Conservation (phyloP, 2,113 vertebrate species). For the Microtus ochrogaster region DNA sequence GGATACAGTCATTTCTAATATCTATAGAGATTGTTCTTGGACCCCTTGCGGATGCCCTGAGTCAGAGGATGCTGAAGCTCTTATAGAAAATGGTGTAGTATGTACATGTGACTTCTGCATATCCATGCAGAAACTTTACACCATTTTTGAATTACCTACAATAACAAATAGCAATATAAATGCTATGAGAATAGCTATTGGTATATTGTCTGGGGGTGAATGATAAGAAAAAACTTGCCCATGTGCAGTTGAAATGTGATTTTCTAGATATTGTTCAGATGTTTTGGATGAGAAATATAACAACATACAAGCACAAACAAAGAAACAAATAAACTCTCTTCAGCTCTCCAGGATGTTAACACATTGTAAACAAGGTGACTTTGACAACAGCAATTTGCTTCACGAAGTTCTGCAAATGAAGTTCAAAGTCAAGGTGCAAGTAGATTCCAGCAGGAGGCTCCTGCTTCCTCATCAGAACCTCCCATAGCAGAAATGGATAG, state of each 20-base stretch:
- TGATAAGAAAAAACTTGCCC: not conserved
- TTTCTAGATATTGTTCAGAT: not conserved
- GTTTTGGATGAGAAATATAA: not conserved
- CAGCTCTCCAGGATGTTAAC: not conserved
- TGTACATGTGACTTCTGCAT: not conserved
- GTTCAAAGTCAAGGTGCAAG: not conserved
- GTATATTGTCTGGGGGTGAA: not conserved
- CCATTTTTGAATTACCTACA: not conserved
- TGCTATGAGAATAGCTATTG: not conserved
- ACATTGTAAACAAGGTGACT: not conserved
- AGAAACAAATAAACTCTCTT: not conserved
- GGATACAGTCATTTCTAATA: not conserved
- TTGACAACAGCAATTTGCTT: not conserved
- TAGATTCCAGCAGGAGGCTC: not conserved
- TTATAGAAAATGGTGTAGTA: not conserved
- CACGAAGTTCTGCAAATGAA: not conserved
- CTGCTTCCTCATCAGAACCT: not conserved
- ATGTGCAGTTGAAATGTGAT: not conserved
- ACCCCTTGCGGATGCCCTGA: not conserved
- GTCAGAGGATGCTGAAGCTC: not conserved
- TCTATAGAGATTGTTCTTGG: not conserved
- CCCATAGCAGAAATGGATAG: not conserved
- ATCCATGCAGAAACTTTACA: not conserved
- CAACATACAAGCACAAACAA: slow-evolving; percentile 7
- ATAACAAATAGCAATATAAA: not conserved